Evolutionary conservation across 2,113 vertebrate genomes (phyloP).

Genomic region (Crotophaga sulcirostris): DNA sequence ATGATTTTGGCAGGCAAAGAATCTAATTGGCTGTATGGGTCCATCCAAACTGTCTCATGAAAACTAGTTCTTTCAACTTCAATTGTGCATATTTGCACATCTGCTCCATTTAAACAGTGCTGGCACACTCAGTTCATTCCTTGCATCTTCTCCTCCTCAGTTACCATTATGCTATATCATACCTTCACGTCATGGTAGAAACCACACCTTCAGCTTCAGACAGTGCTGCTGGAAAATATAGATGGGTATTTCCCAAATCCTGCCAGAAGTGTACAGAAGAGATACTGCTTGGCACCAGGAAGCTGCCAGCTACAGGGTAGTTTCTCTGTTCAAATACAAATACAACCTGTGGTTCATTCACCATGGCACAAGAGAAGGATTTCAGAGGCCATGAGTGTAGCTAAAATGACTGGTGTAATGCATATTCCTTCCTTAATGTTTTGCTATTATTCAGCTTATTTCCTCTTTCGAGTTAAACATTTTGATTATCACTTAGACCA

Average conservation of each 20-base stretch:
- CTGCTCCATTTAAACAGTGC: not conserved
- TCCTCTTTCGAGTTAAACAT: not conserved
- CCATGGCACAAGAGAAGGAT: not conserved
- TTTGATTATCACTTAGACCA: not conserved
- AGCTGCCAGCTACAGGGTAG: not conserved
- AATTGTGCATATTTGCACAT: not conserved
- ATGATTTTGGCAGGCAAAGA: slow-evolving; percentile 5
- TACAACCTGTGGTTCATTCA: not conserved
- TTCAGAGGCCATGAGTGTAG: not conserved
- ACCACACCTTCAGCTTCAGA: not conserved
- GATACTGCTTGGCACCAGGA: not conserved
- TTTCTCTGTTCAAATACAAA: not conserved
- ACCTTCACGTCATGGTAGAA: not conserved
- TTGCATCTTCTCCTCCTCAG: not conserved
- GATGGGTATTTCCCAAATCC: not conserved
- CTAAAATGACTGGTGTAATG: not conserved
- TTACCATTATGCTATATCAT: not conserved
- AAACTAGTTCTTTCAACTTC: not conserved
- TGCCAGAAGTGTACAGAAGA: not conserved
- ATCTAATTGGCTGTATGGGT: not conserved
- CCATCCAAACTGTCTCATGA: not conserved
- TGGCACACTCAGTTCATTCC: not conserved
- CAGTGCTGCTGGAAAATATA: not conserved
- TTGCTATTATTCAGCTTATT: not conserved
- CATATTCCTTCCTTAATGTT: not conserved